Percentiles rank a stretch among this genome's conserved stretches.
Conservation (phyloP, 2,888 invertebrate species). For the Meloe dianella region DNA sequence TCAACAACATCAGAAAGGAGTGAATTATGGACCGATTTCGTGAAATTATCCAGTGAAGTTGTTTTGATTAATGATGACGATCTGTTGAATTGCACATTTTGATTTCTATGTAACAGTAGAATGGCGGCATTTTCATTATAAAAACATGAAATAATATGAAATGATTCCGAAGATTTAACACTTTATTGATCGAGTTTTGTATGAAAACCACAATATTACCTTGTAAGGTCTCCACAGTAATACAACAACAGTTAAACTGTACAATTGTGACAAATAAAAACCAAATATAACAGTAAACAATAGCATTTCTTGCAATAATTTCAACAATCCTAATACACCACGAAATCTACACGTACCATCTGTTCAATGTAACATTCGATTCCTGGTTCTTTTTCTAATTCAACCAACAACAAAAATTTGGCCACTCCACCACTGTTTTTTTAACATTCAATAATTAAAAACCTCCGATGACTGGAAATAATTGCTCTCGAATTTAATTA, state of each 20-base stretch:
- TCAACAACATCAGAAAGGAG: too few species aligned
- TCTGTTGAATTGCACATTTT: background rate
- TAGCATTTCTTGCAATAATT: conserved; percentile 7
- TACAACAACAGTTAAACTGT: background rate
- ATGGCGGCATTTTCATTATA: background rate
- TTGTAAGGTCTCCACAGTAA: background rate
- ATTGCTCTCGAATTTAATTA: conserved; percentile 4
- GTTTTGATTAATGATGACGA: background rate
- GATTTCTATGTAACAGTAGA: background rate
- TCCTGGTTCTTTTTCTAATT: background rate
- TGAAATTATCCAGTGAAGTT: too few species aligned
- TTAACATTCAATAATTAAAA: background rate
- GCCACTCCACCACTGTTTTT: conserved; percentile 1
- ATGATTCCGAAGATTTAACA: background rate
- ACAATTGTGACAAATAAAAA: conserved; percentile 15
- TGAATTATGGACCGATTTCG: too few species aligned
- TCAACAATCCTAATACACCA: background rate
- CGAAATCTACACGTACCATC: conserved; percentile 16
- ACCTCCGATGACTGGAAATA: conserved; percentile 4
- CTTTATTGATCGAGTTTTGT: background rate
- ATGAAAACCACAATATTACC: background rate
- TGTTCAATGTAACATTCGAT: background rate
- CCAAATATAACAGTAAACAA: conserved; percentile 13
- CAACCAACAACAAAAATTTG: background rate
- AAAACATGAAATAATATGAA: background rate